Evolutionary conservation across 2,888 invertebrate species (phyloP), one percentile per base, ranked within the genome.

Genomic region (Pogonocherus hispidulus): DNA sequence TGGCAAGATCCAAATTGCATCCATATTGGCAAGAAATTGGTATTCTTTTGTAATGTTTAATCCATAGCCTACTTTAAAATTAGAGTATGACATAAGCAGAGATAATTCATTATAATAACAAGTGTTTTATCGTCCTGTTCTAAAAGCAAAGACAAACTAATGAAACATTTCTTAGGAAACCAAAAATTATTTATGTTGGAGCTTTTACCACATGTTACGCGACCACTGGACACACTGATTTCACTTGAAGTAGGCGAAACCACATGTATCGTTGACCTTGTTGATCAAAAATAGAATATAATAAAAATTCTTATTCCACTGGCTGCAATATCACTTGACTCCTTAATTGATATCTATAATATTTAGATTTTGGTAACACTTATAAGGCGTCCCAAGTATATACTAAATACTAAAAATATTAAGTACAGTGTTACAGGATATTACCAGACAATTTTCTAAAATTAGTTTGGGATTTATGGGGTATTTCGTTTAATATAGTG

Each of bases 261-360:
- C 35, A 47, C 16, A 59, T 59, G 32, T 46, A 59, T n/a, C 6
- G 16, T 20, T 19, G 59, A 59, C 59, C 59, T 59, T 59, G 59
- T n/a, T 16, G n/a, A 18, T n/a, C 32, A 23, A 9, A 57, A 59
- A 59, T 46, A 47, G 47, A 47, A 32, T 9, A 49, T 47, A 59
- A 59, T 49, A 57, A 59, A 59, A 59, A 41, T 22, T 19, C 49
- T 16, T 14, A 18, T 11, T 57, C 9, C 22, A 22, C 57, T 27
- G 32, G 44, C 44, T 57, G 57, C 23, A 57, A 3, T 16, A 23
- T 46, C 57, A 46, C 23, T 57, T 44, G 57, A 57, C 44, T 23
- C 22, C 44, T 57, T 14, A 1, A 44, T 57, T n/a, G 16, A 44
- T 59, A 41, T n/a, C 41, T 4, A n/a, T 0, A 41, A 41, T 1